A percentile compares a stretch with the other conserved stretches of the same genome.
Evolutionary conservation across 2,797 vertebrate species (phyloP).

Genomic region (Mormyrus hasselquistii): DNA sequence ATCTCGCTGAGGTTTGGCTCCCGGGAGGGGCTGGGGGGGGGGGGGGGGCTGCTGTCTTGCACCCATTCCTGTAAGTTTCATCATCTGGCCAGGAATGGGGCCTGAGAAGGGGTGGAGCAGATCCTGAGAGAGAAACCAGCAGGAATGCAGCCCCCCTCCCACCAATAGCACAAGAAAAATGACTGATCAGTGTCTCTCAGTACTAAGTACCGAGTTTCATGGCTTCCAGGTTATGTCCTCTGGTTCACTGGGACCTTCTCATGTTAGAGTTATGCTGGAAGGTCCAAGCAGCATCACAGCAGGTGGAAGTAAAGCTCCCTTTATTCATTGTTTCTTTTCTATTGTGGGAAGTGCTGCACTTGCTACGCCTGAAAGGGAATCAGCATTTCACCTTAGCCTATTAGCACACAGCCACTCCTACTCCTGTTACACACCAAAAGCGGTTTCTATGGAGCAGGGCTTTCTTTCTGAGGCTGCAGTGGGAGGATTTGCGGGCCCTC

Average conservation of each 20-base stretch:
- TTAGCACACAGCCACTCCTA: not conserved
- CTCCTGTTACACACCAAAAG: not conserved
- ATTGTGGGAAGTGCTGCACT: not conserved
- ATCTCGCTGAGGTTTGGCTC: slow-evolving; percentile 22
- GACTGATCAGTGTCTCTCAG: not conserved
- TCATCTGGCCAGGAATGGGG: slow-evolving; percentile 29
- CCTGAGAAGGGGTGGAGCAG: slow-evolving; percentile 3
- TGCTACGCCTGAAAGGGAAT: not conserved
- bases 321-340: not conserved
- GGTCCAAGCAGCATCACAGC: not conserved
- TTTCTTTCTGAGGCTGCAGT: not conserved
- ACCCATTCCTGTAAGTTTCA: slow-evolving; percentile 36
- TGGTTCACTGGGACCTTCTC: not conserved
- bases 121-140: not conserved
- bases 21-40: slow-evolving; percentile 1
- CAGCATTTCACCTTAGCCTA: not conserved
- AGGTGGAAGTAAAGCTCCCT: not conserved
- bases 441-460: not conserved
- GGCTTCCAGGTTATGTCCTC: not conserved
- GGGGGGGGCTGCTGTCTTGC: slow-evolving; percentile 23
- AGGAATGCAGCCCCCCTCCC: not conserved
- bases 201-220: not conserved
- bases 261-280: not conserved
- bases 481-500: not conserved
- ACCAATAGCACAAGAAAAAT: not conserved